A percentile compares a stretch with the other conserved stretches of the same genome.
Conservation (phyloP, 2,888 invertebrate genomes). For the Corythucha ciliata region DNA sequence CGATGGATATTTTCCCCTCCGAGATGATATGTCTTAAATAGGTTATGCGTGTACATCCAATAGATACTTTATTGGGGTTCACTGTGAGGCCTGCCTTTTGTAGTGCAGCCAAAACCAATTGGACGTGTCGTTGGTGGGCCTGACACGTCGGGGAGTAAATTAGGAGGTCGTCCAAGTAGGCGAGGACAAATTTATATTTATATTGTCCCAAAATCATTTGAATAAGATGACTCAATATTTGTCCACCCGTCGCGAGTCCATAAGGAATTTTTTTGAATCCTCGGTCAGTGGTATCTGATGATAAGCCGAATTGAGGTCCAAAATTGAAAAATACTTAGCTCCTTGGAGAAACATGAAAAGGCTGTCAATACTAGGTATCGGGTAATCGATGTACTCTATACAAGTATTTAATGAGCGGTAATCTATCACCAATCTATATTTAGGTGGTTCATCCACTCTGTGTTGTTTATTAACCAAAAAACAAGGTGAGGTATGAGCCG, state of each 20-base stretch:
- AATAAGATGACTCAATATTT: slow-evolving; percentile 19
- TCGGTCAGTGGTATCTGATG: slow-evolving; percentile 22
- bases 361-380: not conserved
- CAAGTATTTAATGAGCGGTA: slow-evolving; percentile 22
- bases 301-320: slow-evolving; percentile 28
- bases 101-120: slow-evolving; percentile 24
- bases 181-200: slow-evolving; percentile 23
- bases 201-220: slow-evolving; percentile 26
- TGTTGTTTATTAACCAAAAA: slow-evolving; percentile 16
- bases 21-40: slow-evolving; percentile 23
- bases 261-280: slow-evolving; percentile 20
- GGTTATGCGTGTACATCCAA: slow-evolving; percentile 12
- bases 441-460: not conserved
- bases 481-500: slow-evolving; percentile 9
- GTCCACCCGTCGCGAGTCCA: slow-evolving; percentile 25
- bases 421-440: slow-evolving; percentile 32
- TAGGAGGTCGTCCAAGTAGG: slow-evolving; percentile 29
- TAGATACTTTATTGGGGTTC: slow-evolving; percentile 31
- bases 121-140: slow-evolving; percentile 22
- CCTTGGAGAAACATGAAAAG: slow-evolving; percentile 1
- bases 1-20: not conserved
- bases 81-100: slow-evolving; percentile 30
- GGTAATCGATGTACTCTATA: slow-evolving; percentile 9
- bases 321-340: slow-evolving; percentile 21
- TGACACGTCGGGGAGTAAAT: slow-evolving; percentile 20